A percentile compares a stretch with the other conserved stretches of the same genome.
Evolutionary conservation across 1,140 invertebrate species (phyloP).

Genomic region (Drosophila guanche): DNA sequence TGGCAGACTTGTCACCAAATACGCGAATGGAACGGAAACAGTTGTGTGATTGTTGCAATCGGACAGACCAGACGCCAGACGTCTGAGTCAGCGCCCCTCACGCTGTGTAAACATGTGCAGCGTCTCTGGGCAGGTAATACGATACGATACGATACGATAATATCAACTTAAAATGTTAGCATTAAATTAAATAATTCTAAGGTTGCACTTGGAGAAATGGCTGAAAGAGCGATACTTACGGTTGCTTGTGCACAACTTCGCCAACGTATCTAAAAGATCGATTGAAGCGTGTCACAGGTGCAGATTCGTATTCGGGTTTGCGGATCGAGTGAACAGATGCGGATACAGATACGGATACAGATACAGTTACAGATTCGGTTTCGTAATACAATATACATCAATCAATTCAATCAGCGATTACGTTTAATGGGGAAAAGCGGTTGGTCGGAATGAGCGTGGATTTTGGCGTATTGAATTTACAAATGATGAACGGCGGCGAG

Average conservation of each 20-base stretch:
- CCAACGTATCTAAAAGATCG: conserved; percentile 84
- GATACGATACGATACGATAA: no score
- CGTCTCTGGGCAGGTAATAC: no score
- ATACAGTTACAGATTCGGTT: conserved; percentile 29
- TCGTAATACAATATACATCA: conserved; percentile 17
- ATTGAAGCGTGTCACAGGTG: conserved; percentile 47
- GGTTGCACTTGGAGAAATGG: conserved; percentile 7
- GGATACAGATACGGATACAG: conserved; percentile 54
- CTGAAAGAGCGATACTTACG: conserved; percentile 85
- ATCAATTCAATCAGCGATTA: conserved; percentile 21
- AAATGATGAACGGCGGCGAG: conserved; percentile 23
- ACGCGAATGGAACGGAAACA: no score
- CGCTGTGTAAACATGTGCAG: no score
- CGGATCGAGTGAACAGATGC: conserved; percentile 26
- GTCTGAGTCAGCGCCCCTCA: no score
- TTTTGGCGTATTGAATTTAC: conserved; percentile 29
- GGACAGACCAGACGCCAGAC: no score
- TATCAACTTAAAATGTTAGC: no score
- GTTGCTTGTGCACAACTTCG: conserved; percentile 89
- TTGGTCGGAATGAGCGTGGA: conserved; percentile 23
- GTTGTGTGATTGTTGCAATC: no score
- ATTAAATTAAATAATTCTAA: no score
- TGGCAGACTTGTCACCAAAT: no score
- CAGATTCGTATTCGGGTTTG: conserved; percentile 30
- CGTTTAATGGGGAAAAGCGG: conserved; percentile 15